Evolutionary conservation across 2,113 vertebrate species (phyloP).

Genomic region (Bothrops jararaca): DNA sequence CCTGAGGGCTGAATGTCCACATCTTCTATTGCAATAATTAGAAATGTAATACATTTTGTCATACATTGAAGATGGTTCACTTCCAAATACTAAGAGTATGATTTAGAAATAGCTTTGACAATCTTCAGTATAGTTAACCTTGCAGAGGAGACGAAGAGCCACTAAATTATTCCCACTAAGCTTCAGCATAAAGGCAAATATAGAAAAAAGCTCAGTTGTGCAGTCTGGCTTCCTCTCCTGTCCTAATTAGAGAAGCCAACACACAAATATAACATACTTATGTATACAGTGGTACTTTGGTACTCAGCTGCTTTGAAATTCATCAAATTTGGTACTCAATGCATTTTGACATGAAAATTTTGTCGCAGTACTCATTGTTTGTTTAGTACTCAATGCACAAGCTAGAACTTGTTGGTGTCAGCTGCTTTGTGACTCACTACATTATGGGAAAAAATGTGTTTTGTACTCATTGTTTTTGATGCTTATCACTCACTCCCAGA

Average conservation of each 20-base stretch:
- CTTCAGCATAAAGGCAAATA: neutral
- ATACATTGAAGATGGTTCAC: neutral
- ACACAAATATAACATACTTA: neutral
- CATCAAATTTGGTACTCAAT: neutral
- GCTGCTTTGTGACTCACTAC: neutral
- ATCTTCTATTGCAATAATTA: neutral
- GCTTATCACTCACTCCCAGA: neutral
- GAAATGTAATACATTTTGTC: neutral
- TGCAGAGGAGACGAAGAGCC: neutral
- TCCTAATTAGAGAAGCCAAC: neutral
- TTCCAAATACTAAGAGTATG: neutral
- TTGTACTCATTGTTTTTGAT: neutral
- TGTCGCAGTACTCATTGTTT: neutral
- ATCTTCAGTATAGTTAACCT: neutral
- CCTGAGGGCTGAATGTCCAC: neutral
- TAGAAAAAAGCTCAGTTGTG: neutral
- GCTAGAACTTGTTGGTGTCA: neutral
- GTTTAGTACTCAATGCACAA: neutral
- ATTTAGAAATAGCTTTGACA: neutral
- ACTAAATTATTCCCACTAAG: neutral
- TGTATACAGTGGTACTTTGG: neutral
- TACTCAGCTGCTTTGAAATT: neutral
- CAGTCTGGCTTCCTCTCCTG: neutral
- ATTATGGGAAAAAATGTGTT: neutral
- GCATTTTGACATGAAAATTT: neutral